Conservation (phyloP, 2,113 vertebrate species). For the Etheostoma spectabile region DNA sequence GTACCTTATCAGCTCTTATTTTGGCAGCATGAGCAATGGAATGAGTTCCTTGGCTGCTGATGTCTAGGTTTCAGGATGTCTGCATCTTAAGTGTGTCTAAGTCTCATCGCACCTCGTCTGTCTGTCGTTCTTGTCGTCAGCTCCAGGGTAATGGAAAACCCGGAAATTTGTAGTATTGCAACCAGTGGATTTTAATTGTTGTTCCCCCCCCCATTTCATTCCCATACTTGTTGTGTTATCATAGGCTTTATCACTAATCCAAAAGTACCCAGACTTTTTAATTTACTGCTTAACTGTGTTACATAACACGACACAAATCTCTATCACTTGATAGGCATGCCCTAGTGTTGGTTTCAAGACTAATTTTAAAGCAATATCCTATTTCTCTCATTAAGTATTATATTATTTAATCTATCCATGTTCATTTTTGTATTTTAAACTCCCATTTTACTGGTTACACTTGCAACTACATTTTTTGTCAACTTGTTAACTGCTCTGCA, state of each 20-base stretch:
- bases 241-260: not conserved
- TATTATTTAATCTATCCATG: too few relatives aligned
- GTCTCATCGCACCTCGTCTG: not conserved
- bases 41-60: slow-evolving; percentile 38
- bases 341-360: not conserved
- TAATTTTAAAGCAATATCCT: not conserved
- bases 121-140: slow-evolving; percentile 20
- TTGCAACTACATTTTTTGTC: not conserved
- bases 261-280: not conserved
- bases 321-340: slow-evolving; percentile 3
- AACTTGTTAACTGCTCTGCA: not conserved
- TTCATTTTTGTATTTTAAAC: not conserved
- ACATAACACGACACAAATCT: slow-evolving; percentile 7
- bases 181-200: not conserved
- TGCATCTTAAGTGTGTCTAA: slow-evolving; percentile 38
- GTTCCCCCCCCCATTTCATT: not conserved
- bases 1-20: slow-evolving; percentile 61
- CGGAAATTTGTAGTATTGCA: not conserved
- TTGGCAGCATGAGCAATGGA: slow-evolving; percentile 55
- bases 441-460: not conserved
- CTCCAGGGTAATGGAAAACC: not conserved
- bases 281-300: slow-evolving; percentile 3
- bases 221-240: not conserved
- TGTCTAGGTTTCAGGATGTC: slow-evolving; percentile 43
- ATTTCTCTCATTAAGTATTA: not conserved